phyloP scores from a whole-genome alignment of 2,888 invertebrate species.

The Drosophila imparisetae region DNA sequence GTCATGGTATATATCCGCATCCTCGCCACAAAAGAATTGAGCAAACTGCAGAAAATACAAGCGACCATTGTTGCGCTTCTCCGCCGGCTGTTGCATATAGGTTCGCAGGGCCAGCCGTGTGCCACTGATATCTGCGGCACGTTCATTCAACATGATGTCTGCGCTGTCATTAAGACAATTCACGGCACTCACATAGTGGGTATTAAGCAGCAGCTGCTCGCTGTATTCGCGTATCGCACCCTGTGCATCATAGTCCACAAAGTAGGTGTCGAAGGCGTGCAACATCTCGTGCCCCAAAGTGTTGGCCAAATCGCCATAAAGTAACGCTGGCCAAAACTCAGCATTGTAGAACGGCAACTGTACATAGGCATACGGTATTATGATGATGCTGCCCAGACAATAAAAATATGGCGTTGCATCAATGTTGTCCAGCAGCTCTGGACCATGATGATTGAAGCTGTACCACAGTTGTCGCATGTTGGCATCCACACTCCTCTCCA shows the following conservation, averaged over 20 bases:
- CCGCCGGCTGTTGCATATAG: conserved; percentile 57
- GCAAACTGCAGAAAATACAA: conserved; percentile 80
- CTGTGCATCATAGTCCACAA: conserved; percentile 70
- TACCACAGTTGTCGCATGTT: conserved; percentile 49
- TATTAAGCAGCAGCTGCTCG: conserved; percentile 53
- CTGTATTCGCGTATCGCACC: conserved; percentile 64
- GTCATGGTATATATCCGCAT: conserved; percentile 71
- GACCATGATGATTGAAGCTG: conserved; percentile 73
- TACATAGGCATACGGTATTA: conserved; percentile 76
- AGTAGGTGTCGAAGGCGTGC: conserved; percentile 74
- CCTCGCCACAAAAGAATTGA: conserved; percentile 80
- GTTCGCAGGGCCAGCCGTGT: conserved; percentile 74
- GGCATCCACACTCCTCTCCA: conserved; percentile 43
- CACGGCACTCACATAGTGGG: conserved; percentile 48
- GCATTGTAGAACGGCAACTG: conserved; percentile 73
- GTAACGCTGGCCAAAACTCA: conserved; percentile 75
- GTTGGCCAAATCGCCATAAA: conserved; percentile 79
- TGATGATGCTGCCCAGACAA: conserved; percentile 69
- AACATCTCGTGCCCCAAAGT: conserved; percentile 80
- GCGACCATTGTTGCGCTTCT: conserved; percentile 57
- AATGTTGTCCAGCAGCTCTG: conserved; percentile 69
- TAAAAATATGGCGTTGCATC: conserved; percentile 79
- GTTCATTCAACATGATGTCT: conserved; percentile 63
- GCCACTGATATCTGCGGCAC: conserved; percentile 78
- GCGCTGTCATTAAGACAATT: conserved; percentile 63